Conservation (phyloP, 2,113 vertebrate species). For the Carlito syrichta region DNA sequence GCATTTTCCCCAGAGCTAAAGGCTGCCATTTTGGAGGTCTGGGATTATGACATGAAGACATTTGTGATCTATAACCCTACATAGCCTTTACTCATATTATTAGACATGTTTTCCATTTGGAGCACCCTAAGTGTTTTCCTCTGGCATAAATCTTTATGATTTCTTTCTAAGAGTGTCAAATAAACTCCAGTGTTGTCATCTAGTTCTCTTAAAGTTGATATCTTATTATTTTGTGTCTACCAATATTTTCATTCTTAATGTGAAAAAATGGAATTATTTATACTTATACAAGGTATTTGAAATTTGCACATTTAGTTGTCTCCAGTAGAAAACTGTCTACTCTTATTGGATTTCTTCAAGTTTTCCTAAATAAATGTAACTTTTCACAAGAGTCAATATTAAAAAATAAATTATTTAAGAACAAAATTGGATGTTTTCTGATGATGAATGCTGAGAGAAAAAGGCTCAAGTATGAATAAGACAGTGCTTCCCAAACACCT, state of each 20-base stretch:
- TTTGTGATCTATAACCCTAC: neutral
- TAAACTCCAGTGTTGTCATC: slow-evolving; percentile 21
- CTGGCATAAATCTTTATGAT: neutral
- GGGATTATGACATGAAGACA: neutral
- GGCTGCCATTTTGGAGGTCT: neutral
- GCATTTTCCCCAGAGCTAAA: neutral
- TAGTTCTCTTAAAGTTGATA: neutral
- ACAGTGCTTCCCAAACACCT: neutral
- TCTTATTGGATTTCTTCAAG: slow-evolving; percentile 63
- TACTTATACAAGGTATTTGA: slow-evolving; percentile 80
- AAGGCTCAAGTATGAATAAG: neutral
- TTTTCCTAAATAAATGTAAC: slow-evolving; percentile 69
- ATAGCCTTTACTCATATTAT: neutral
- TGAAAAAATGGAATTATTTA: slow-evolving; percentile 85
- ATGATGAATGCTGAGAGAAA: neutral
- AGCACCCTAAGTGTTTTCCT: neutral
- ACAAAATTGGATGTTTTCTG: slow-evolving; percentile 54
- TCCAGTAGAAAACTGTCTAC: slow-evolving; percentile 60
- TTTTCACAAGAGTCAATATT: slow-evolving; percentile 66
- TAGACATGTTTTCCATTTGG: neutral
- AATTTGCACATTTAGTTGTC: slow-evolving; percentile 83
- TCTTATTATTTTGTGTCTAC: slow-evolving; percentile 51
- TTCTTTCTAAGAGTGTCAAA: slow-evolving; percentile 23
- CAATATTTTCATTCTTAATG: slow-evolving; percentile 76
- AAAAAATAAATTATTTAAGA: slow-evolving; percentile 86